Evolutionary conservation across 2,888 invertebrate genomes (phyloP).

Genomic region (Acleris sparsana): DNA sequence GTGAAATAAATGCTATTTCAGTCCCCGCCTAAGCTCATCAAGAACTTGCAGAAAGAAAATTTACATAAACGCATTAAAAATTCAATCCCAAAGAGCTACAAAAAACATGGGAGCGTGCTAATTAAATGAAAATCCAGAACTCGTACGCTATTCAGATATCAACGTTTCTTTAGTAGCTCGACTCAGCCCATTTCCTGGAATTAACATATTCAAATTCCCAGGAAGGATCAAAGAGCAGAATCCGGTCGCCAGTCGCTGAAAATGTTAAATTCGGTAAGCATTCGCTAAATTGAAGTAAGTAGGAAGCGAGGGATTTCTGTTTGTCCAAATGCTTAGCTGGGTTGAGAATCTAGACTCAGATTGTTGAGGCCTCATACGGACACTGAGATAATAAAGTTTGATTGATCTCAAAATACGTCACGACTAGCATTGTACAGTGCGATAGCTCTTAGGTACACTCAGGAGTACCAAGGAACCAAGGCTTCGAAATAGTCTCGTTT

Average conservation of each 20-base stretch:
- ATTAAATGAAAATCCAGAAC: constrained; percentile 25
- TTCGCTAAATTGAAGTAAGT: constrained; percentile 36
- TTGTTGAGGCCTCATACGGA: neutral
- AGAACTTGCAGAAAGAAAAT: neutral
- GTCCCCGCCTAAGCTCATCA: neutral
- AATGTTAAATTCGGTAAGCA: constrained; percentile 33
- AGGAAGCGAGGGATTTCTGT: constrained; percentile 23
- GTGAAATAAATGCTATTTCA: no score
- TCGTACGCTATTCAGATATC: constrained; percentile 34
- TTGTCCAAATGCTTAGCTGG: constrained; percentile 21
- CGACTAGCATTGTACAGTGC: no score
- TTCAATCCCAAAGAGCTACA: constrained; percentile 2
- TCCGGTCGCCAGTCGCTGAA: constrained; percentile 17
- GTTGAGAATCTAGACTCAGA: neutral
- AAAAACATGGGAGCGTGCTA: constrained; percentile 11
- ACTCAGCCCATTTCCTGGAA: constrained; percentile 36
- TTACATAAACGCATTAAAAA: constrained; percentile 6
- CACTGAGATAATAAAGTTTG: neutral
- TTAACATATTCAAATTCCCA: constrained; percentile 41
- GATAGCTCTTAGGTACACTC: no score
- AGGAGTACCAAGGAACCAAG: no score
- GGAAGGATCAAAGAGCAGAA: constrained; percentile 38
- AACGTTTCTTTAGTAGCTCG: constrained; percentile 31
- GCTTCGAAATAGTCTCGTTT: no score
- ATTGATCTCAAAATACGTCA: no score